Evolutionary conservation across 2,888 invertebrate genomes (phyloP), one percentile per base, ranked within the genome.

Genomic region (Acrobasis consociella): DNA sequence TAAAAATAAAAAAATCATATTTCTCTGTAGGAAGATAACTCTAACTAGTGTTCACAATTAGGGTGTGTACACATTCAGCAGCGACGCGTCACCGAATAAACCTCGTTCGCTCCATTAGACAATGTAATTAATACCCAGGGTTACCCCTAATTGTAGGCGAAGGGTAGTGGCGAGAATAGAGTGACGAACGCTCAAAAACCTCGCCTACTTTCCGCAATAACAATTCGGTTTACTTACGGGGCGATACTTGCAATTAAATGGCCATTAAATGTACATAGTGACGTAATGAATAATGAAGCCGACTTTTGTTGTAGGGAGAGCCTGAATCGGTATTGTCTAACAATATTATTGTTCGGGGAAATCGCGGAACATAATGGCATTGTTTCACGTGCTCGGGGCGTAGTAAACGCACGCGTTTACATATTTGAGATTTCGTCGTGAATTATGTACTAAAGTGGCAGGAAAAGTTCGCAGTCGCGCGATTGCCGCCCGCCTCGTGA

Each of bases 61-160:
- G 75, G 78, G 75, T 80, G 75, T 78, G 79, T 85, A 84, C 82
- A 83, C 80, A 82, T 76, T 70, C 67, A 77, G 78, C 79, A 79
- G 77, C 80, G 80, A 78, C 77, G 77, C 79, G 80, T 83, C 81
- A 79, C 78, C 75, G 77, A 80, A 80, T 79, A 80, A 86, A 84
- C 84, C 77, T 74, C 78, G 81, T 74, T 74, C 78, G 83, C 80
- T 85, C 89, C 87, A 91, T 91, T 91, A 90, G 87, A 83, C 87
- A 85, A 83, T 88, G 91, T 91, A 91, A 91, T 91, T 86, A 91
- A 91, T 90, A 90, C 86, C 81, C 80, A 80, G 80, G 85, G 86
- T 84, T 84, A 81, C 83, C 85, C 85, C 83, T 88, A 88, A 90
- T 89, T 89, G 88, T 85, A 81, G 81, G 75, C 78, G 83, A 83